phyloP scores from a whole-genome alignment of 2,113 vertebrate species.

The Ornithorhynchus anatinus region DNA sequence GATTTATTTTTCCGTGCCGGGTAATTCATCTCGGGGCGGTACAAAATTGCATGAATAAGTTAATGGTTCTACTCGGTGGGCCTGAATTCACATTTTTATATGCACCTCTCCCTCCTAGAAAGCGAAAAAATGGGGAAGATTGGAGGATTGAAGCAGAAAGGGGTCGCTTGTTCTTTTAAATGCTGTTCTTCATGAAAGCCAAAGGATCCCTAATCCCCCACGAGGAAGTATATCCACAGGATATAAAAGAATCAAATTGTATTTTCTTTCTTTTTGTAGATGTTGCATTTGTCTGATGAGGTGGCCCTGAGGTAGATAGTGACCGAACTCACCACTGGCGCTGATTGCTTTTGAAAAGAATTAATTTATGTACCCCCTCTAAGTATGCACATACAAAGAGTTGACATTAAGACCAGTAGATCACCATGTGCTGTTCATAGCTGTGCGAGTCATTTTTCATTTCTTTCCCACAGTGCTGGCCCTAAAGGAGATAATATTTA shows the following conservation, averaged over 20 bases:
- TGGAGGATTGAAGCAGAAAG: too few species aligned
- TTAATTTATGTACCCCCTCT: not conserved
- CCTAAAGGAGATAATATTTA: conserved; percentile 98
- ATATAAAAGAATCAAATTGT: not conserved
- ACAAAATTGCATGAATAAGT: too few species aligned
- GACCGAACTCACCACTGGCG: too few species aligned
- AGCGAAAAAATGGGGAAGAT: too few species aligned
- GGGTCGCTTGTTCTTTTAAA: too few species aligned
- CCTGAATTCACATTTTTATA: too few species aligned
- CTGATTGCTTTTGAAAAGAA: not conserved
- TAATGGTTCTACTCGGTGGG: too few species aligned
- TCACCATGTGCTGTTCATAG: not conserved
- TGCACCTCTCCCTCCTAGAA: too few species aligned
- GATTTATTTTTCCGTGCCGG: too few species aligned
- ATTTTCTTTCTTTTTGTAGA: not conserved
- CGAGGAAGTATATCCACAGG: not conserved
- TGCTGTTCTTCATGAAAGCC: not conserved
- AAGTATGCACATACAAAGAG: conserved; percentile 15
- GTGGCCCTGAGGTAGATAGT: too few species aligned
- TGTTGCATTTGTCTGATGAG: not conserved
- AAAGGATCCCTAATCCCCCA: not conserved
- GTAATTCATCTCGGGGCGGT: too few species aligned
- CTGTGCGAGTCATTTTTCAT: conserved; percentile 38
- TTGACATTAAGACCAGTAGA: not conserved
- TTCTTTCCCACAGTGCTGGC: conserved; percentile 79